Evolutionary conservation across 2,797 vertebrate genomes (phyloP).

Genomic region (Valencia hispanica): DNA sequence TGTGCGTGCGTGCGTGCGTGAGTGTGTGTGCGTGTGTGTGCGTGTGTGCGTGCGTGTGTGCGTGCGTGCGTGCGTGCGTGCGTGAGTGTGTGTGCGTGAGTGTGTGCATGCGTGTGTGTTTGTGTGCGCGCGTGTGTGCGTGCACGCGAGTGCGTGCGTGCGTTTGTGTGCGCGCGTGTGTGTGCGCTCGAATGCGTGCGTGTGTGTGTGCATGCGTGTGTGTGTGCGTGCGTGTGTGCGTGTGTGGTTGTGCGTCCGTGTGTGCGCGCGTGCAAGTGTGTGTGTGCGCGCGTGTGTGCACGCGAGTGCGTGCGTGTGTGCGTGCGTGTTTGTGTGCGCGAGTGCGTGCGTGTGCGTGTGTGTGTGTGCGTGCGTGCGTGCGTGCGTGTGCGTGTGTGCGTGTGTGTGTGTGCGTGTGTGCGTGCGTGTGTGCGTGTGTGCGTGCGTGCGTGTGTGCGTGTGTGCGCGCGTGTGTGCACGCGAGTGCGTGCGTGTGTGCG

Average conservation of each 20-base stretch:
- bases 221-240: background rate
- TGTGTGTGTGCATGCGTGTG: background rate
- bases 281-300: background rate
- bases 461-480: conserved; percentile 62
- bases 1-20: background rate
- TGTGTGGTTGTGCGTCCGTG: no score
- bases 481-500: background rate
- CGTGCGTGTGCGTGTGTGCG: background rate
- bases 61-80: background rate
- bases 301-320: background rate
- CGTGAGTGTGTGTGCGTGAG: background rate
- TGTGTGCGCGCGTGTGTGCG: no score
- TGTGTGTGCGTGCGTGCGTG: background rate
- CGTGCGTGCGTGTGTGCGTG: background rate
- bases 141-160: background rate
- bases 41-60: conserved; percentile 45
- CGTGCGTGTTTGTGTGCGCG: no score
- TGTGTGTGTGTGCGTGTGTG: conserved; percentile 9
- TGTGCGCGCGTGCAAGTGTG: no score
- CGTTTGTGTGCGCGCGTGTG: conserved; percentile 8
- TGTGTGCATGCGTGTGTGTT: conserved; percentile 4
- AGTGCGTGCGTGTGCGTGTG: conserved; percentile 66
- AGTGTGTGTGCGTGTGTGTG: conserved; percentile 43
- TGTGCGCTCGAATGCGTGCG: background rate
- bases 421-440: background rate